Evolutionary conservation across 1,140 invertebrate genomes (phyloP), one percentile per base, ranked within the genome.

Genomic region (Solenopsis invicta): DNA sequence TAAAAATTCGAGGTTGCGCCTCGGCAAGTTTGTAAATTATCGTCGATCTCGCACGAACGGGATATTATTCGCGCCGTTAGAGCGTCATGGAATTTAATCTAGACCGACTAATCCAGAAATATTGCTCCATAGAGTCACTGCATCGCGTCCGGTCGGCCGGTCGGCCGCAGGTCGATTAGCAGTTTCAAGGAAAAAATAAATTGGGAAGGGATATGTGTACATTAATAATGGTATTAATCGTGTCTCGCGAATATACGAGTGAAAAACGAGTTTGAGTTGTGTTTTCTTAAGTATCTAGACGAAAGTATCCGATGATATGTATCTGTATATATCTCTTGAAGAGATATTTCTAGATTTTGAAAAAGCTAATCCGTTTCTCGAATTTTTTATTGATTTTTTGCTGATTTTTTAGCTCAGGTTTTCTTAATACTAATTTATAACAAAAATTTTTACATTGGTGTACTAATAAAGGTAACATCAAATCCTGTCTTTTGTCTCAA

Each of bases 51-150:
- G 59, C 41, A 64, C 41, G 41, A 80, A 89, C 74, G 61, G 62
- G 37, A 86, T 89, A 86, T 86, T 89, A 88, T 84, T 75, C 29
- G 66, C 52, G 21, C 34, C 80, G 41, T 88, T 78, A 89, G 74
- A 88, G 45, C 67, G 34, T 80, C 37, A 18, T 82, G 67, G 66
- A 67, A 88, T 88, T 75, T 67, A 89, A 85, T 89, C 76, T 54
- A 88, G 59, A 75, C 10, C 61, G 67, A 86, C 61, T 88, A 88
- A 80, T 86, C 74, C 61, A 67, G 48, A 80, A 54, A 74, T 88
- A 89, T 56, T 50, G 41, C 41, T 12, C 48, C 45, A 29, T 24
- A 29, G 16, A 48, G 41, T 77, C 82, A 59, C 56, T 41, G 45
- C 18, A 78, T 50, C 61, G 76, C 45, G 45, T 34, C 18, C 45